Base-by-base conservation (phyloP, 2,888 invertebrate genomes). In the Apoda limacodes region DNA sequence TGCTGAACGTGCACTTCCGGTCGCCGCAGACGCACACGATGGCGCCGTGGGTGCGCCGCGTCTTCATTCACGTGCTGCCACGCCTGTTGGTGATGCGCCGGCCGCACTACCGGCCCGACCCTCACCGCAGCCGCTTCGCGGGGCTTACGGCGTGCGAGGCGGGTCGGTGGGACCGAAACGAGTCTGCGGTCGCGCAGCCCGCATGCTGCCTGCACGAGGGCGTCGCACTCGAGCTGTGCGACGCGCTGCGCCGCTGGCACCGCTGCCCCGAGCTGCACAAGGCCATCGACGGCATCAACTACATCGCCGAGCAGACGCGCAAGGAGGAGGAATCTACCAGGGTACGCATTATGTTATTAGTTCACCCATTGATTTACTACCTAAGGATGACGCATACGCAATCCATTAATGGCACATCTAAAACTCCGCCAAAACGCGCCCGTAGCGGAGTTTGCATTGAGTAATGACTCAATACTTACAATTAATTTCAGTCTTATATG, bases 21-120 rank as follows among this genome's bases (percentile, higher is more conserved):
- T 96, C 95, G 47, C 96, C 98, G 44, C 94, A 96, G 74, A 98
- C 98, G 43, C 97, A 97, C 83, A 91, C 92, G 48, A 98, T 98
- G 97, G 92, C 96, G 42, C 93, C 92, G 31, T 97, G 97, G 97
- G 94, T 98, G 55, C 89, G 93, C 46, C 87, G 93, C 47, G 91
- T 98, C 55, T 97, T 97, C 85, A 94, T 97, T 60, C 95, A 98
- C 83, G 92, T 96, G 67, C 85, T 98, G 71, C 98, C 98, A 52
- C 87, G 93, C 50, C 85, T 97, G 60, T 84, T 97, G 55, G 92
- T 94, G 55, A 96, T 97, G 94, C 88, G 93, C 56, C 87, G 95
- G 62, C 89, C 89, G 49, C 87, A 88, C 65, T 83, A 83, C 59
- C 84, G 84, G 50, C 66, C 84, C 48, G 85, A 85, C 60, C 82